Base-by-base conservation (phyloP, 2,797 vertebrate species). In the Acropternis orthonyx region DNA sequence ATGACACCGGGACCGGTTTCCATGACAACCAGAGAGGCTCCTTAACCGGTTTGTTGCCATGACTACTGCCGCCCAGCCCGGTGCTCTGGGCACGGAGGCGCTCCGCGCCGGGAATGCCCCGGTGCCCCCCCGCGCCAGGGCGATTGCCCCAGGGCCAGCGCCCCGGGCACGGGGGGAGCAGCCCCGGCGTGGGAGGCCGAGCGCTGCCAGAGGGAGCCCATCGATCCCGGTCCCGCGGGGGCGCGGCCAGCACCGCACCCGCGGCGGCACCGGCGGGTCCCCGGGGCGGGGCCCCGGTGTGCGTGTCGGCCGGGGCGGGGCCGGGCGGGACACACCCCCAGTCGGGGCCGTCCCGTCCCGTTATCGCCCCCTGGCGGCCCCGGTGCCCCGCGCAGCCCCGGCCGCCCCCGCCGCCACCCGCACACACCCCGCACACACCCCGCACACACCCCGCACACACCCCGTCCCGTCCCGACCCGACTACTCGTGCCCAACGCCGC, bases 11-110 rank as follows among this genome's bases (percentile, higher is more conserved):
- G 65, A 71, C 66, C 28, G 34, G 96, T 96, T 89, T 59, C 96
- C 91, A 17, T 18, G 81, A 81, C 83, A 91, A 95, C 84, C 56
- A 82, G 73, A 91, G 79, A 92, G 94, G 79, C 93, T 97, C 97
- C 97, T 81, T 95, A 97, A 97, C 97, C 96, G 89, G 59, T 95
- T 92, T 96, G 98, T 98, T 97, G 93, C 97, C 96, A 97, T 97
- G 95, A 94, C 88, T 95, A 97, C 94, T 95, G 94, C 92, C 71
- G 78, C 82, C 93, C 94, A 77, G 48, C 26, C 37, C 28, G 71
- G 71, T 71, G 75, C 85, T 76, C 36, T 44, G 89, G 92, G 73
- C 91, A 41, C 34, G 9, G 43, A 36, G 11, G 20, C 34, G 52
- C 58, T 61, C 48, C 37, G 58, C 85, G 9, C 11, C 11, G 32